Evolutionary conservation across 2,797 vertebrate genomes (phyloP).

Genomic region (Anas capensis): DNA sequence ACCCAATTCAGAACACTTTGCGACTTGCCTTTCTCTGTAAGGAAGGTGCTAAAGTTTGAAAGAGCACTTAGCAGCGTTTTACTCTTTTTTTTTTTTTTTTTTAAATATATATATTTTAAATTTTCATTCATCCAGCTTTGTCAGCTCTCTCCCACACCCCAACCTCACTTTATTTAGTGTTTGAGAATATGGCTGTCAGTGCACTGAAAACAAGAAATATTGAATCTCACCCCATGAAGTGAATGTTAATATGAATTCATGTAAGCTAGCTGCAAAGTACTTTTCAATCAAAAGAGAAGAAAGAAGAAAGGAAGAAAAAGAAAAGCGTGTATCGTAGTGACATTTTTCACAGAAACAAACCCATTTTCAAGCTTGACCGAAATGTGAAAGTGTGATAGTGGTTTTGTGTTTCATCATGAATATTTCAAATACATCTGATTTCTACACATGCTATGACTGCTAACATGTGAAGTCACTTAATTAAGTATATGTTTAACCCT

Average conservation of each 20-base stretch:
- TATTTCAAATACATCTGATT: constrained; percentile 53
- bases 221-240: background rate
- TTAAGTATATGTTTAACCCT: constrained; percentile 12
- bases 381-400: constrained; percentile 20
- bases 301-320: background rate
- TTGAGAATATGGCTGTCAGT: constrained; percentile 20
- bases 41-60: background rate
- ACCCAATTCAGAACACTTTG: background rate
- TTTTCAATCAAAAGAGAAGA: background rate
- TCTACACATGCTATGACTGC: background rate
- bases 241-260: background rate
- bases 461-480: background rate
- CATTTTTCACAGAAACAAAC: constrained; percentile 49
- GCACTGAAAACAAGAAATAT: background rate
- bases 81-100: background rate
- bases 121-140: background rate
- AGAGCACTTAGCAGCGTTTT: background rate
- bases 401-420: constrained; percentile 33
- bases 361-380: constrained; percentile 40
- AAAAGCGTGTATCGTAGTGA: background rate
- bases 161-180: background rate
- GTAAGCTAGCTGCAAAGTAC: background rate
- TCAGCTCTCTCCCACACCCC: background rate
- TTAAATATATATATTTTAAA: background rate
- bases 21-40: background rate